Evolutionary conservation across 2,113 vertebrate species (phyloP).

Genomic region (Mormyrus iriodes): DNA sequence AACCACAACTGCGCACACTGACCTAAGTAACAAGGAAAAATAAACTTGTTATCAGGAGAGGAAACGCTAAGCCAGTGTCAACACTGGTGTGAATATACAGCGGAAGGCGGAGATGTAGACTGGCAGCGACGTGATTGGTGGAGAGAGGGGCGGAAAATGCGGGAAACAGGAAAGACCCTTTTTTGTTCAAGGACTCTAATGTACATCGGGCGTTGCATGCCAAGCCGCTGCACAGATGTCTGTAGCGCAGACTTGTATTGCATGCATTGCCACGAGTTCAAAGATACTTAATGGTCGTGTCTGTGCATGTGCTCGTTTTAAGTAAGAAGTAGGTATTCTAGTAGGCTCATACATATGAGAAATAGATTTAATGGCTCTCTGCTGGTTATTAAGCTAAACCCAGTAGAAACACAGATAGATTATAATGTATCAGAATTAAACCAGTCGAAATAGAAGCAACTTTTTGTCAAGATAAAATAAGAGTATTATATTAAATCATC

Average conservation of each 20-base stretch:
- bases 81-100: neutral
- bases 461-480: neutral
- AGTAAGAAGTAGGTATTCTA: neutral
- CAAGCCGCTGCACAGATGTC: neutral
- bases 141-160: constrained; percentile 55
- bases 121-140: constrained; percentile 52
- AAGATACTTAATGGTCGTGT: neutral
- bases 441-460: neutral
- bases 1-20: neutral
- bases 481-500: neutral
- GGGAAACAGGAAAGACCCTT: constrained; percentile 50
- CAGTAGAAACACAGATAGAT: neutral
- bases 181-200: constrained; percentile 27
- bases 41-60: neutral
- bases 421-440: neutral
- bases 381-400: neutral
- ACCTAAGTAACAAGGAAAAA: neutral
- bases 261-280: neutral
- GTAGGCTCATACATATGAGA: neutral
- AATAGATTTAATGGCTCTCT: neutral
- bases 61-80: neutral
- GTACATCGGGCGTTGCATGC: constrained; percentile 26
- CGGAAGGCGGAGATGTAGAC: constrained; percentile 18
- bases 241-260: neutral
- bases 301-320: neutral